phyloP scores from a whole-genome alignment of 2,797 vertebrate species.

The Pampus argenteus region DNA sequence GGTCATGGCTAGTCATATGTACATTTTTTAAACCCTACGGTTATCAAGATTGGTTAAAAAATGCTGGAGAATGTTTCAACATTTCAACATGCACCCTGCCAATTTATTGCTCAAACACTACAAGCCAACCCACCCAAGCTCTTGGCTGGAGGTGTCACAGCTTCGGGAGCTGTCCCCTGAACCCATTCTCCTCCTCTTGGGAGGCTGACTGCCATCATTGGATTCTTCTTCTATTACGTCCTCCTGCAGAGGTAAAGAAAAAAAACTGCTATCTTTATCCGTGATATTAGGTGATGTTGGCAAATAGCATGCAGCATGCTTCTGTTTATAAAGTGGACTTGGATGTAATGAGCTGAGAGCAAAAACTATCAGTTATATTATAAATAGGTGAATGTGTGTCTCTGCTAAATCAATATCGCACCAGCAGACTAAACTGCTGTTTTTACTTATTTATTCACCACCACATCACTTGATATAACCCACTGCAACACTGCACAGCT shows the following conservation, averaged over 20 bases:
- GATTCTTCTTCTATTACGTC: slow-evolving; percentile 94
- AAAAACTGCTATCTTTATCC: not conserved
- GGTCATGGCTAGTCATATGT: too few relatives aligned
- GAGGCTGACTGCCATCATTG: slow-evolving; percentile 94
- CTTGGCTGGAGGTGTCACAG: slow-evolving; percentile 94
- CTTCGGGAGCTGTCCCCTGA: slow-evolving; percentile 97
- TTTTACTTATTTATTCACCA: too few relatives aligned
- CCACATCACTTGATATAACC: too few relatives aligned
- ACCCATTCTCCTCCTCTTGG: slow-evolving; percentile 94
- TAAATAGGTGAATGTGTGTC: too few relatives aligned
- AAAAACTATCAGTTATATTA: not conserved
- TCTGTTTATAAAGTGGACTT: not conserved
- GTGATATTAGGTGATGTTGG: not conserved
- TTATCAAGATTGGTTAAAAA: not conserved
- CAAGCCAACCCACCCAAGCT: slow-evolving; percentile 87
- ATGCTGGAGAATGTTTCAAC: not conserved
- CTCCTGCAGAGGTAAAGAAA: slow-evolving; percentile 80
- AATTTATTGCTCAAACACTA: not conserved
- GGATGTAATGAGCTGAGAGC: not conserved
- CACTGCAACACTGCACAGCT: too few relatives aligned
- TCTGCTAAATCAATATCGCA: too few relatives aligned
- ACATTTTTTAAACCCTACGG: not conserved
- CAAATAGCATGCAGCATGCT: not conserved
- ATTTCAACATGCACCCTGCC: not conserved
- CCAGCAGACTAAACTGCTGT: too few relatives aligned